Conservation (phyloP, 2,888 invertebrate genomes). For the Hecatera dysodea region DNA sequence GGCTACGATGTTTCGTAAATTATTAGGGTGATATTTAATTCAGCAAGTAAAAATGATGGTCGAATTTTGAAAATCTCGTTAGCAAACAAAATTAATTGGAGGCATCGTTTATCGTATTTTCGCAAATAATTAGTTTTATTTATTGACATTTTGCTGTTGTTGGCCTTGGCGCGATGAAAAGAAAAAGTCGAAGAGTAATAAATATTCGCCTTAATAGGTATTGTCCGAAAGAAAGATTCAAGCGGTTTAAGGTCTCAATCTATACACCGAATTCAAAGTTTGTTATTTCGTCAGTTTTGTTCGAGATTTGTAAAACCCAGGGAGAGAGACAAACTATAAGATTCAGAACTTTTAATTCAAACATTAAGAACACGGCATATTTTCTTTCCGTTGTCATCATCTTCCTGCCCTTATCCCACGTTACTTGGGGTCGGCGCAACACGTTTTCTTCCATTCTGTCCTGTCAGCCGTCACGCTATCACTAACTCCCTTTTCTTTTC, state of each 20-base stretch:
- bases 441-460: too few relatives aligned
- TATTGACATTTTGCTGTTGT: slow-evolving; percentile 38
- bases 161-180: slow-evolving; percentile 18
- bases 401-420: too few relatives aligned
- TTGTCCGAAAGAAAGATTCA: slow-evolving; percentile 27
- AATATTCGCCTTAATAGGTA: slow-evolving; percentile 39
- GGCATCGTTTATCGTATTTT: slow-evolving; percentile 28
- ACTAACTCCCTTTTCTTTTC: too few relatives aligned
- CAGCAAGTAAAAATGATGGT: slow-evolving; percentile 24
- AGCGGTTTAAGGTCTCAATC: slow-evolving; percentile 27
- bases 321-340: slow-evolving; percentile 12
- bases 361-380: too few relatives aligned
- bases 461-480: too few relatives aligned
- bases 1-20: background rate
- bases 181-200: slow-evolving; percentile 35
- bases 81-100: slow-evolving; percentile 1
- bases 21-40: slow-evolving; percentile 2
- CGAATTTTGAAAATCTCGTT: slow-evolving; percentile 13
- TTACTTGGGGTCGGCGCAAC: too few relatives aligned
- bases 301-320: background rate
- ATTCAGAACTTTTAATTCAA: slow-evolving; percentile 3
- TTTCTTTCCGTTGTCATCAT: too few relatives aligned
- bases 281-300: slow-evolving; percentile 4
- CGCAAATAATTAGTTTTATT: slow-evolving; percentile 24
- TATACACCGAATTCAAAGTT: slow-evolving; percentile 23